Conservation (phyloP, 2,113 vertebrate genomes). For the Arizona elegans region DNA sequence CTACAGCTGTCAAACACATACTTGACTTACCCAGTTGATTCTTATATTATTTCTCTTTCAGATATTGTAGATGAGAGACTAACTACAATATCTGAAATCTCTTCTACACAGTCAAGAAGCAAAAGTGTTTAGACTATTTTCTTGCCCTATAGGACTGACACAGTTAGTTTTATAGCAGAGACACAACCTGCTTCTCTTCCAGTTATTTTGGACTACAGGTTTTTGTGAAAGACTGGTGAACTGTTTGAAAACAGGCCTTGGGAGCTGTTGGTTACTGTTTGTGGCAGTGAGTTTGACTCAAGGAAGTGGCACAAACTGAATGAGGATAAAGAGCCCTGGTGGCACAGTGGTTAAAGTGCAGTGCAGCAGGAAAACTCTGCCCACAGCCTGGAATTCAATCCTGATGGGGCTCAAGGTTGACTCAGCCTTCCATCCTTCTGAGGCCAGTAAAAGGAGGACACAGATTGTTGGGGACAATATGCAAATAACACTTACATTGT, state of each 20-base stretch:
- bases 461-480: neutral
- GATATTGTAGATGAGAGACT: neutral
- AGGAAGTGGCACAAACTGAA: neutral
- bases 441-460: neutral
- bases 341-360: neutral
- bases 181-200: neutral
- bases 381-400: neutral
- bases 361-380: neutral
- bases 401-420: neutral
- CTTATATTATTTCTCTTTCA: neutral
- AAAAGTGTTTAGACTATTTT: neutral
- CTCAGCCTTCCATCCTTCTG: neutral
- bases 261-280: neutral
- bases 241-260: neutral
- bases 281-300: neutral
- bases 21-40: neutral
- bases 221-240: neutral
- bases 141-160: neutral
- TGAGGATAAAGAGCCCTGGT: neutral
- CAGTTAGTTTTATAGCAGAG: neutral
- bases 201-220: neutral
- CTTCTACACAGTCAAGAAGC: neutral
- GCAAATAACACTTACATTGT: neutral
- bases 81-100: neutral
- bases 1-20: neutral